Base-by-base conservation (phyloP, 2,797 vertebrate species). In the Melanotaenia nigrans region DNA sequence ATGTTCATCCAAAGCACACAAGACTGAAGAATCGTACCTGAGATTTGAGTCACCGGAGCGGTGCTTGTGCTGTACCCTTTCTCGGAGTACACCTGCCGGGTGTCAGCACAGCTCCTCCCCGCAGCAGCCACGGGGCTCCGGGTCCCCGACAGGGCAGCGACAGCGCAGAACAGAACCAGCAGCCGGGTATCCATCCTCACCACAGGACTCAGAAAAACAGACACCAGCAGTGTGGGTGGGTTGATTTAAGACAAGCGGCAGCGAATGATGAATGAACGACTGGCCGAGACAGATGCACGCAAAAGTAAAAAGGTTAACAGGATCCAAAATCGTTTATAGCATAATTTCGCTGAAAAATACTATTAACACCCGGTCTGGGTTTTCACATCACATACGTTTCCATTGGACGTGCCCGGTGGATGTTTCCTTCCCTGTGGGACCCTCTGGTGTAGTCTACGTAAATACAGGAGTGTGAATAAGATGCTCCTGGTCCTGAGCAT, bases 21-120 rank as follows among this genome's bases (percentile, higher is more conserved):
- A 22, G n/a, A 49, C 5, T 20, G 36, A 58, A 24, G 16, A 13
- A 63, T 82, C 93, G 94, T 94, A 96, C 96, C 96, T 73, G 95
- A 96, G 83, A 96, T 96, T 55, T 95, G 94, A 79, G 94, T 93
- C 71, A 92, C 85, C 66, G 95, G 96, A 68, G 95, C 95, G 70
- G 90, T 94, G 85, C 83, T 90, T 4, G 95, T 95, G 66, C 93
- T 94, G 92, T 96, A 96, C 30, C 95, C 96, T 85, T 94, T 95
- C 81, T 95, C 93, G 3, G 94, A 88, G 86, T 95, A 95, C 91
- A 94, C 94, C 90, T 95, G 95, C 84, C 96, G 94, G 73, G 94
- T 95, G 85, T 96, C 96, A 57, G 92, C 84, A 90, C 96, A 96
- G 92, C 94, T 95, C 88, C 94, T 91, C 75, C 92, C 92, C 83